A percentile compares a stretch with the other conserved stretches of the same genome.
Conservation (phyloP, 2,888 invertebrate genomes). For the Sicus ferrugineus region DNA sequence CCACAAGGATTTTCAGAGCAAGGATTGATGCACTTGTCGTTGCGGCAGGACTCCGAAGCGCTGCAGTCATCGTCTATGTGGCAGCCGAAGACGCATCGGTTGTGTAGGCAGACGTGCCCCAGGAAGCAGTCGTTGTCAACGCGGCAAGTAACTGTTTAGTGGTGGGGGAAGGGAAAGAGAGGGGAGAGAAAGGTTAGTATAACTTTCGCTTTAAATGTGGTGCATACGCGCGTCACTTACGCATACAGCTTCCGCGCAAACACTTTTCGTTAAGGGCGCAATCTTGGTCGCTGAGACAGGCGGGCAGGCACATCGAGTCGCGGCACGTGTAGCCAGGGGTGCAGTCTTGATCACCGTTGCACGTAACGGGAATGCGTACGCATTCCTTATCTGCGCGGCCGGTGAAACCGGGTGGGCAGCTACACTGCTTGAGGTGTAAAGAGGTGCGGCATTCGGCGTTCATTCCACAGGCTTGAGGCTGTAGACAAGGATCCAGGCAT, state of each 20-base stretch:
- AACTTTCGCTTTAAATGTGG: not conserved
- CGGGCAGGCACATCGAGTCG: conserved; percentile 82
- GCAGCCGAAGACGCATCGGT: conserved; percentile 87
- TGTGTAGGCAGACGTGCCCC: conserved; percentile 86
- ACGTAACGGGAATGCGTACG: conserved; percentile 83
- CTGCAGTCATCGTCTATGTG: conserved; percentile 88
- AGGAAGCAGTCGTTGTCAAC: conserved; percentile 92
- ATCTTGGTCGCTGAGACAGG: conserved; percentile 78
- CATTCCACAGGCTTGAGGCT: conserved; percentile 81
- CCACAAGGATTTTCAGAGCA: conserved; percentile 81
- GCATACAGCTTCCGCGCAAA: conserved; percentile 78
- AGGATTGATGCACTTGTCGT: conserved; percentile 82
- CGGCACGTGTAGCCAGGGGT: conserved; percentile 76
- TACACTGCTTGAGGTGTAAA: conserved; percentile 80
- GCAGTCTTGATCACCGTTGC: conserved; percentile 76
- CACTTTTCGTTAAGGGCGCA: conserved; percentile 93
- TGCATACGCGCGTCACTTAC: conserved; percentile 67
- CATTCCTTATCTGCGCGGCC: conserved; percentile 86
- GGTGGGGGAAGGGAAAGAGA: too few relatives aligned
- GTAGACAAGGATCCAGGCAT: conserved; percentile 81
- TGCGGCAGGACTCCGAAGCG: conserved; percentile 81
- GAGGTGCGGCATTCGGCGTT: conserved; percentile 79
- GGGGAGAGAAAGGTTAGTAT: conserved; percentile 19
- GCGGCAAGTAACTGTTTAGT: conserved; percentile 77
- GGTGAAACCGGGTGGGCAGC: conserved; percentile 85